These are phyloP conservation scores for Bucorvus abyssinicus DNA, from an alignment of 2,797 vertebrate species.

Conservation along the genomic window DNA sequence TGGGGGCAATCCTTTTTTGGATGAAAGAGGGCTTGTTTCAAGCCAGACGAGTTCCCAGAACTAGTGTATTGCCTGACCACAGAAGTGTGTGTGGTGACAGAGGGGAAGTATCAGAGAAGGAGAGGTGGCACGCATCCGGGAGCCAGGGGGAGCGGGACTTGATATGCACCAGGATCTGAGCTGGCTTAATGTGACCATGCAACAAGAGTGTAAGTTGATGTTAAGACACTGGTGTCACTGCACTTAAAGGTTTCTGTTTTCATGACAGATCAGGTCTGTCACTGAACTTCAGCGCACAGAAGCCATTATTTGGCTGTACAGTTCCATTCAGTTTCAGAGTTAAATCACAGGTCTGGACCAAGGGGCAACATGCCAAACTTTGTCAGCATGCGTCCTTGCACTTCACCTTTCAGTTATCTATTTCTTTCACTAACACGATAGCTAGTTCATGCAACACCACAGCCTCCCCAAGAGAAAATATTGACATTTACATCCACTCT, in stretches of 20 bases:
- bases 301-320: neutral
- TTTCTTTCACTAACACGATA: neutral
- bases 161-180: neutral
- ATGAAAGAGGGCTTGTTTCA: neutral
- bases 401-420: neutral
- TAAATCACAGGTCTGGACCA: neutral
- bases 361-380: neutral
- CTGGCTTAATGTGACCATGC: neutral
- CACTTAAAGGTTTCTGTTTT: neutral
- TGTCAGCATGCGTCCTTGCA: neutral
- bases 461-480: neutral
- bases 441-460: neutral
- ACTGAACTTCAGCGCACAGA: neutral
- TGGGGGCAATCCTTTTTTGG: neutral
- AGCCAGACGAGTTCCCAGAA: neutral
- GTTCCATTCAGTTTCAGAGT: neutral
- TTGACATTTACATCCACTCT: neutral
- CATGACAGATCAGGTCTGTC: neutral
- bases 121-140: neutral
- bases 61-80: neutral
- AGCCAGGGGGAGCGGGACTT: fast-evolving
- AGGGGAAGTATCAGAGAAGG: neutral
- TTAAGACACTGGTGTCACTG: neutral
- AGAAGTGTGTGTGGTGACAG: neutral
- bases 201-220: neutral